A percentile compares a stretch with the other conserved stretches of the same genome.
phyloP scores from a whole-genome alignment of 1,140 invertebrate genomes.

The Calycopis cecrops region DNA sequence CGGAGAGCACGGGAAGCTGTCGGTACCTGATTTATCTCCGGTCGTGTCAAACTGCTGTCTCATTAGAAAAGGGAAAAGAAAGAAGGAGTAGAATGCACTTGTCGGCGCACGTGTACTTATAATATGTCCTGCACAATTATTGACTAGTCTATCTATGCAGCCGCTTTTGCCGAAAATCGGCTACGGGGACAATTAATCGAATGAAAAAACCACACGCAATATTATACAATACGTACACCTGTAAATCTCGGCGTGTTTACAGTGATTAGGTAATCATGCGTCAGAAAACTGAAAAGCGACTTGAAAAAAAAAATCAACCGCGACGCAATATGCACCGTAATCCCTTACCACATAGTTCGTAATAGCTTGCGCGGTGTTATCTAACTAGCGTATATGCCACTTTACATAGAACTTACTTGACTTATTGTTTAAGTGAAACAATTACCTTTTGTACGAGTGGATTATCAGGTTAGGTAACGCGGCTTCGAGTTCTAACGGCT shows the following conservation, averaged over 20 bases:
- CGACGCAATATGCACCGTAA: not conserved
- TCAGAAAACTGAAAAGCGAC: conserved; percentile 1
- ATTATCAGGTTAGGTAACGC: conserved; percentile 47
- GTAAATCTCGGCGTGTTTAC: conserved; percentile 17
- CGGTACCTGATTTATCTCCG: no score
- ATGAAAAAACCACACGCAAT: no score
- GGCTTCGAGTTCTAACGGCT: conserved; percentile 31
- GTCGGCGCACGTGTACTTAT: no score
- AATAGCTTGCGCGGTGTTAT: conserved; percentile 30
- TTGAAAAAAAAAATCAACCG: conserved; percentile 3
- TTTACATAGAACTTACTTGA: conserved; percentile 57
- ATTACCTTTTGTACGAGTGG: conserved; percentile 63
- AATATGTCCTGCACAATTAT: no score
- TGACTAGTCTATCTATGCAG: no score
- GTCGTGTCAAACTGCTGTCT: no score
- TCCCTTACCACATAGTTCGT: not conserved
- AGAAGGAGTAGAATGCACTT: no score
- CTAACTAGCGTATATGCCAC: conserved; percentile 32
- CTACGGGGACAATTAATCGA: no score
- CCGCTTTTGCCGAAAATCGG: no score
- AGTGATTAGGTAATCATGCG: not conserved
- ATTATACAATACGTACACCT: conserved; percentile 6
- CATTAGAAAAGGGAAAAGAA: no score
- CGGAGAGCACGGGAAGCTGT: no score
- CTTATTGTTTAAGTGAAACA: conserved; percentile 68